phyloP scores from a whole-genome alignment of 2,797 vertebrate genomes.

The Strix occidentalis region DNA sequence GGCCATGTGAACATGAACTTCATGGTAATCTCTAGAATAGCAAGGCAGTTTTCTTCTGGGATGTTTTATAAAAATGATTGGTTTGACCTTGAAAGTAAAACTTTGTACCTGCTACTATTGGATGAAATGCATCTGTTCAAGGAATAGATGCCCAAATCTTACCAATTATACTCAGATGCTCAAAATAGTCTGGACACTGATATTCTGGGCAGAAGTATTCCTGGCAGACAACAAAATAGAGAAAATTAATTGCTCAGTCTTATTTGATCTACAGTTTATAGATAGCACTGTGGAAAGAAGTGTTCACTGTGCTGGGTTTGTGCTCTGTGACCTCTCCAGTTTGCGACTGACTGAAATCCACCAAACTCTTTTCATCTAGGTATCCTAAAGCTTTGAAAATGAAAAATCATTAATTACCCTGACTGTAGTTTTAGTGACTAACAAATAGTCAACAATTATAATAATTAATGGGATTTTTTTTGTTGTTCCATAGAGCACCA shows the following conservation, averaged over 20 bases:
- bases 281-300: not conserved
- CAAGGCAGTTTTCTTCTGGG: not conserved
- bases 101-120: not conserved
- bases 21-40: not conserved
- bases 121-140: not conserved
- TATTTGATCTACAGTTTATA: not conserved
- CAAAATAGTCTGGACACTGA: not conserved
- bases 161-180: not conserved
- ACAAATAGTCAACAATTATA: conserved; percentile 31
- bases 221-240: not conserved
- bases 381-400: conserved; percentile 22
- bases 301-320: not conserved
- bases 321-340: not conserved
- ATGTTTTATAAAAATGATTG: not conserved
- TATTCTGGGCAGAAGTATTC: not conserved
- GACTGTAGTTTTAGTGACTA: not conserved
- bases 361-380: not conserved
- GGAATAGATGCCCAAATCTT: not conserved
- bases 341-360: not conserved
- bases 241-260: not conserved
- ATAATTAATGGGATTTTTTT: not conserved
- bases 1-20: not conserved
- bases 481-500: not conserved
- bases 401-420: conserved; percentile 25
- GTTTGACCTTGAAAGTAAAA: not conserved